Base-by-base conservation (phyloP, 1,140 invertebrate species). In the Drosophila ambigua region DNA sequence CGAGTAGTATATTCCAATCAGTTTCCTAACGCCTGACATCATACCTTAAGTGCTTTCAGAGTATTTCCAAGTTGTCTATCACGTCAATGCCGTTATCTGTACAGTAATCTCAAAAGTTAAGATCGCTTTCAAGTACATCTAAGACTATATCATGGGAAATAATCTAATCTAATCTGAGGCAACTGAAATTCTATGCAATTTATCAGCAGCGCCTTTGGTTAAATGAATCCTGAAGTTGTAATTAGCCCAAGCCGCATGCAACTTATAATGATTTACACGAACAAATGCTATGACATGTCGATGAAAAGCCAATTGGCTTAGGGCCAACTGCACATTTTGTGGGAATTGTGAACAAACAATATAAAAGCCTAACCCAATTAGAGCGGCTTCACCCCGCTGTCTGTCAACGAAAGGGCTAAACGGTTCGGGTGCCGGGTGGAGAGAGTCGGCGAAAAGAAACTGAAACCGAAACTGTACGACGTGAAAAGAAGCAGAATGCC, bases 251-350 rank as follows among this genome's bases (percentile, higher is more conserved):
- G 39, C 61, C 31, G 35, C 49, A 13, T 11, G 35, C 4, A 39
- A 39, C 4, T 13, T 39, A 58, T 55, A 28, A 48, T 69, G 58
- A 71, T 69, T 62, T 48, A 48, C 7, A 46, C 11, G 13, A 58
- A 35, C 55, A 62, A 73, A 66, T 61, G 57, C 44, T n/a, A 31
- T 49, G 79, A 53, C 73, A 46, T 46, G 50, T 54, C 24, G 61
- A 28, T 77, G 60, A 81, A 72, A 82, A 64, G 78, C 66, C 79
- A 82, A 63, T 82, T 81, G 79, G 79, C 79, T 54, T 23, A 20
- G 11, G 1, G 28, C 59, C 78, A 81, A 72, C 46, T 54, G 45
- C 59, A 49, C 28, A 51, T 54, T 48, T 15, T 65, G 53, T 43
- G 39, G 28, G 50, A 64, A 16, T 52, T 46, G 43, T 55, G 41